These are phyloP conservation scores for Sycobia sp. DNA, from an alignment of 1,140 invertebrate species.

Conservation along the genomic window DNA sequence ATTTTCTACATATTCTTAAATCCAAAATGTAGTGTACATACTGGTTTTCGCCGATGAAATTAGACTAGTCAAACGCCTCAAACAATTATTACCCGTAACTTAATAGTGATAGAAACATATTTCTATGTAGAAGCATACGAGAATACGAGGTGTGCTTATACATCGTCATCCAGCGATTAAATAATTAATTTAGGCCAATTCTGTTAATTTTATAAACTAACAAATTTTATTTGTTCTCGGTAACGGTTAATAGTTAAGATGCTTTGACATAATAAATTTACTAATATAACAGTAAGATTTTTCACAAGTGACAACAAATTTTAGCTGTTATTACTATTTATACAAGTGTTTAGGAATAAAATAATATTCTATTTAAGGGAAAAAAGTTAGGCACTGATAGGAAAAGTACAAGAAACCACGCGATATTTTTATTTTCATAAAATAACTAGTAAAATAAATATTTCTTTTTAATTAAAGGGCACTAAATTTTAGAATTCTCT, in stretches of 20 bases:
- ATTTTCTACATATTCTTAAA: conserved; percentile 23
- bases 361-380: conserved; percentile 18
- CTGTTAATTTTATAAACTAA: conserved; percentile 15
- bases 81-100: conserved; percentile 19
- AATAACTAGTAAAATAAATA: conserved; percentile 23
- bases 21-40: conserved; percentile 28
- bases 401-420: conserved; percentile 24
- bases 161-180: conserved; percentile 14
- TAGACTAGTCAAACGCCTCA: conserved; percentile 32
- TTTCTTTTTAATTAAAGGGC: conserved; percentile 20
- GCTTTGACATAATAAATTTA: conserved; percentile 13
- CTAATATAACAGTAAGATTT: conserved; percentile 11
- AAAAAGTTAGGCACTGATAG: conserved; percentile 29
- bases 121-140: conserved; percentile 14
- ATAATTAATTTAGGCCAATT: conserved; percentile 30
- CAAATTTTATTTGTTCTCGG: conserved; percentile 5
- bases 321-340: conserved; percentile 10
- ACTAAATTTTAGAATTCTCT: conserved; percentile 28
- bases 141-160: conserved; percentile 20
- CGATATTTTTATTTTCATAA: conserved; percentile 11
- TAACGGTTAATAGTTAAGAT: conserved; percentile 19
- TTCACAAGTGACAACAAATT: conserved; percentile 8
- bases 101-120: conserved; percentile 22
- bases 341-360: conserved; percentile 27
- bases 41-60: conserved; percentile 29